Evolutionary conservation across 2,888 invertebrate species (phyloP), one percentile per base, ranked within the genome.

Genomic region (Cremastinae sp.): DNA sequence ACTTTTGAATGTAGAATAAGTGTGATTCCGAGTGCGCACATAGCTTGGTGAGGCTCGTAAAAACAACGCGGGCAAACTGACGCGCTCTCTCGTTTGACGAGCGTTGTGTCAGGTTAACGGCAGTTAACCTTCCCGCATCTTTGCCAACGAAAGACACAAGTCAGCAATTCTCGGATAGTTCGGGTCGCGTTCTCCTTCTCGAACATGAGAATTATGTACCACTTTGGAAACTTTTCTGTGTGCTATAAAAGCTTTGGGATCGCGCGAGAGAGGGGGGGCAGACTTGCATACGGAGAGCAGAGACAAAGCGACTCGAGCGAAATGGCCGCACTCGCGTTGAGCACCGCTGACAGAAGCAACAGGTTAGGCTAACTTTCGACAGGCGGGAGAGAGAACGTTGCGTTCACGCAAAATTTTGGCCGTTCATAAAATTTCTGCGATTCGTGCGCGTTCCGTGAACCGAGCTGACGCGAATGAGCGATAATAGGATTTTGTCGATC

Each of bases 51-150:
- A 78, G 81, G 80, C 80, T 81, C 77, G 83, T 71, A 45, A 66
- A 83, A 83, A 83, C 76, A 81, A 81, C 83, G 81, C 80, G 82
- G 78, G 82, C 83, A 83, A 83, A 82, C 80, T 79, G 53, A 64
- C 81, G 69, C 81, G 80, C 79, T 80, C 75, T 75, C 79, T 61
- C 65, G 66, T 56, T 66, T 43, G 37, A 37, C 62, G 62, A 75
- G 76, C 73, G 82, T 45, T 70, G 35, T 79, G 75, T 49, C 81
- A 84, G 86, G 85, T 86, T 86, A 88, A 85, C 81, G 81, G 80
- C 79, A 83, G 84, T 88, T 88, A 84, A 87, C 87, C 86, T 82
- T 79, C 79, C 75, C 76, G 78, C 78, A 80, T 80, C 79, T 79
- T 58, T 35, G 49, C 55, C 74, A 62, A 71, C 75, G 43, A 58